Percentiles rank a stretch among this genome's conserved stretches.
Evolutionary conservation across 1,140 invertebrate genomes (phyloP).

Genomic region (Acyrthosiphon pisum): DNA sequence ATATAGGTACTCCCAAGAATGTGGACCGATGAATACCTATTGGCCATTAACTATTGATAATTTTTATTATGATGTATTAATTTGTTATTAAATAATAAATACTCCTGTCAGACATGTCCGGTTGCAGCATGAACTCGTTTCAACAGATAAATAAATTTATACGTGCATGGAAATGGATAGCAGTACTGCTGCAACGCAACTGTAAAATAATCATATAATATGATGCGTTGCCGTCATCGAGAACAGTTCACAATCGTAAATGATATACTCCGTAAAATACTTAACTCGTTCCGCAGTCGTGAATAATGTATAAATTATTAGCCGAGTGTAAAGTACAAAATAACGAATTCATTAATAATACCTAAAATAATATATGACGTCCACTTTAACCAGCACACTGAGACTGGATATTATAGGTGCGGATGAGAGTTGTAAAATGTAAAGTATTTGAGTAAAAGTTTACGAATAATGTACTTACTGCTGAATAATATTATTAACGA

Average conservation of each 20-base stretch:
- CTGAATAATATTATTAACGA: neutral
- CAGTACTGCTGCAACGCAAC: neutral
- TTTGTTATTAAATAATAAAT: neutral
- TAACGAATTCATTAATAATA: neutral
- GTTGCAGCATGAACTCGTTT: neutral
- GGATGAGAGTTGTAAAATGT: neutral
- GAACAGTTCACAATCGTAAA: neutral
- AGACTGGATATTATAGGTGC: neutral
- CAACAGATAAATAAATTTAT: neutral
- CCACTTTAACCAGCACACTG: too few relatives aligned
- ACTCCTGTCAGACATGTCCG: neutral
- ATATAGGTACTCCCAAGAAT: neutral
- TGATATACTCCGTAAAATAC: neutral
- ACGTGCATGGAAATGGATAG: neutral
- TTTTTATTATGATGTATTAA: neutral
- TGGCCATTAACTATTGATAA: neutral
- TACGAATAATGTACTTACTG: neutral
- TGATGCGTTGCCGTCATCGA: neutral
- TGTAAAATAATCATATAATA: neutral
- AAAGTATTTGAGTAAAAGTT: neutral
- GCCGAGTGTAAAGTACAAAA: neutral
- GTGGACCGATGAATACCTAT: neutral
- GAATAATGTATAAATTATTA: conserved; percentile 10
- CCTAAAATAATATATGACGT: neutral
- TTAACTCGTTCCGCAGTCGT: neutral